Percentiles rank a stretch among this genome's conserved stretches.
These are phyloP conservation scores for Eudorcas thomsonii DNA, from an alignment of 2,113 vertebrate species.

Conservation along the genomic window DNA sequence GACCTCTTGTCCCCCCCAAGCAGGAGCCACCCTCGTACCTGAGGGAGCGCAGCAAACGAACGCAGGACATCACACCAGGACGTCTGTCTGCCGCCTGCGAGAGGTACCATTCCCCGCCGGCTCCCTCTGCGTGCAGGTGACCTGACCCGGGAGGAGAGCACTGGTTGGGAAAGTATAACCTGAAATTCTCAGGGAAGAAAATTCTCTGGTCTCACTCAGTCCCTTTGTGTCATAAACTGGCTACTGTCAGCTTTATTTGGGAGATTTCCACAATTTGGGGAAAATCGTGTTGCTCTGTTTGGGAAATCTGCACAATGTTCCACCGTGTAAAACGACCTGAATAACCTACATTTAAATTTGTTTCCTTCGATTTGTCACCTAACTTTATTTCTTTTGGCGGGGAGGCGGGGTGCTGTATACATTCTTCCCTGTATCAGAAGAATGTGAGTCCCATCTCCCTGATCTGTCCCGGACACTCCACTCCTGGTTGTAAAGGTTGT, in stretches of 20 bases:
- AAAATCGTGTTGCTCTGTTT: not conserved
- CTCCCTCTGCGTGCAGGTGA: not conserved
- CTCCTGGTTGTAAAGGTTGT: not conserved
- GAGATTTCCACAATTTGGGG: not conserved
- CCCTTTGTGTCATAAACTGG: not conserved
- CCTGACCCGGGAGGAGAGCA: not conserved
- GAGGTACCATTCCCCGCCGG: not conserved
- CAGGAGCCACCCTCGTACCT: not conserved
- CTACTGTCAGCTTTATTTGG: not conserved
- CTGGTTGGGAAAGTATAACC: not conserved
- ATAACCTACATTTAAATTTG: not conserved
- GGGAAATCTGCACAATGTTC: not conserved
- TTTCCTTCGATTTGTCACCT: not conserved
- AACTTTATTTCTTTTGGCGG: not conserved
- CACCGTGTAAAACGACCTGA: not conserved
- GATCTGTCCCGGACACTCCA: not conserved
- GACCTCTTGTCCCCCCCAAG: not conserved
- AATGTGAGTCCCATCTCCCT: not conserved
- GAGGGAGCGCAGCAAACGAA: not conserved
- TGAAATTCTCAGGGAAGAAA: not conserved
- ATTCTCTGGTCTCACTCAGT: not conserved
- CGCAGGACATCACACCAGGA: not conserved
- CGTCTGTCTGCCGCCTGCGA: not conserved
- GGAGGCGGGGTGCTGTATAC: too few species aligned
- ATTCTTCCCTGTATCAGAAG: too few species aligned